Percentiles rank a stretch among this genome's conserved stretches.
Conservation (phyloP, 1,140 invertebrate genomes). For the Artemia franciscana region DNA sequence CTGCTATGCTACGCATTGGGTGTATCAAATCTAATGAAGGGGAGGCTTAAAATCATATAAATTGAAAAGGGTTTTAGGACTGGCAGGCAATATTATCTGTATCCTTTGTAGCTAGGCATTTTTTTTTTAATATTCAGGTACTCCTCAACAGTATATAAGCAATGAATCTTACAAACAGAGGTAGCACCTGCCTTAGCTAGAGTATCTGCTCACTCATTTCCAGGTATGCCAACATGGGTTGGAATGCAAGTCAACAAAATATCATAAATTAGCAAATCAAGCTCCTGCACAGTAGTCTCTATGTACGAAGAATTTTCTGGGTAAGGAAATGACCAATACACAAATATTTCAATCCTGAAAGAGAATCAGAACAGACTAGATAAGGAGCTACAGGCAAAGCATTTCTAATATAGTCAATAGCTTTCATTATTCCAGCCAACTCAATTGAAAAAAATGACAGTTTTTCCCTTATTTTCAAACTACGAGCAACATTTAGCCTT, state of each 20-base stretch:
- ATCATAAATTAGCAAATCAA: background rate
- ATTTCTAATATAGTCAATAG: background rate
- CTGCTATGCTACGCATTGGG: background rate
- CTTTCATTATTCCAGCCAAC: background rate
- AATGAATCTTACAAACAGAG: background rate
- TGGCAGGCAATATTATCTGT: background rate
- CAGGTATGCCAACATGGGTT: background rate
- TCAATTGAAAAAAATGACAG: background rate
- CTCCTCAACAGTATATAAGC: background rate
- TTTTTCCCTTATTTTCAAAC: background rate
- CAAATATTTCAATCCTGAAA: background rate
- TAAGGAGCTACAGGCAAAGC: background rate
- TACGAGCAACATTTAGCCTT: background rate
- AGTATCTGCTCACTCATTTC: conserved; percentile 1
- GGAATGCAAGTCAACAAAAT: background rate
- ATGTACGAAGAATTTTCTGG: background rate
- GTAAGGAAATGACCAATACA: background rate
- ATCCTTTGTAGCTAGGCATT: background rate
- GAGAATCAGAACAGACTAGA: background rate
- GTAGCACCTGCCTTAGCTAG: background rate
- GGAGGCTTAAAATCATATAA: background rate
- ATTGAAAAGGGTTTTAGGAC: background rate
- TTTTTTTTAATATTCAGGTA: background rate
- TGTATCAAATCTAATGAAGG: background rate
- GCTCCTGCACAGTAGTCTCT: background rate